Evolutionary conservation across 53 echinoderm and acorn worm genomes (phyloP).

Genomic region (Holothuria leucospilota): DNA sequence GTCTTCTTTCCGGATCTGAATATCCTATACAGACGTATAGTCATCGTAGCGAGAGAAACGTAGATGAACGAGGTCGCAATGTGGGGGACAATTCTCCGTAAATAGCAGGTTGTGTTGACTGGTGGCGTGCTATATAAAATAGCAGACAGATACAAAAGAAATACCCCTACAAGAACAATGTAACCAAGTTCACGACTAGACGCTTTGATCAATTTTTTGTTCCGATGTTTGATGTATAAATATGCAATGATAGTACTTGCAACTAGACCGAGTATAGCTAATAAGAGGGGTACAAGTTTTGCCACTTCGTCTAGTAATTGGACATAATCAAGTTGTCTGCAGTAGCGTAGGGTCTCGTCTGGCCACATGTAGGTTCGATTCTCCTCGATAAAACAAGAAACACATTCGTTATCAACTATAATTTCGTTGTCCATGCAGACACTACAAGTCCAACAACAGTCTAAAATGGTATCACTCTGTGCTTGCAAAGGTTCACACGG

Average conservation of each 20-base stretch:
- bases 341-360: neutral
- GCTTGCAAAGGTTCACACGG: constrained; percentile 73
- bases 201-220: constrained; percentile 85
- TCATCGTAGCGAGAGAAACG: constrained; percentile 83
- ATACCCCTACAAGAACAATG: constrained; percentile 84
- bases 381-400: constrained; percentile 66
- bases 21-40: constrained; percentile 84
- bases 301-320: constrained; percentile 40
- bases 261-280: constrained; percentile 57
- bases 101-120: constrained; percentile 43
- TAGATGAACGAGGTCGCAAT: constrained; percentile 85
- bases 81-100: constrained; percentile 69
- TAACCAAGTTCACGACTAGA: constrained; percentile 93
- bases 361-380: constrained; percentile 75
- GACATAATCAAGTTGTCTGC: constrained; percentile 45
- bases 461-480: constrained; percentile 44
- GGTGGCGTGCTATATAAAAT: constrained; percentile 67
- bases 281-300: no score
- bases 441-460: constrained; percentile 90
- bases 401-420: constrained; percentile 71
- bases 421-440: constrained; percentile 51
- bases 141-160: constrained; percentile 65
- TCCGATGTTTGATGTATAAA: constrained; percentile 78
- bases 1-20: constrained; percentile 77
- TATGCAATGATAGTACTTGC: constrained; percentile 51